Evolutionary conservation across 35 echinoderm and acorn worm genomes (phyloP).

Genomic region (Apostichopus parvimensis): DNA sequence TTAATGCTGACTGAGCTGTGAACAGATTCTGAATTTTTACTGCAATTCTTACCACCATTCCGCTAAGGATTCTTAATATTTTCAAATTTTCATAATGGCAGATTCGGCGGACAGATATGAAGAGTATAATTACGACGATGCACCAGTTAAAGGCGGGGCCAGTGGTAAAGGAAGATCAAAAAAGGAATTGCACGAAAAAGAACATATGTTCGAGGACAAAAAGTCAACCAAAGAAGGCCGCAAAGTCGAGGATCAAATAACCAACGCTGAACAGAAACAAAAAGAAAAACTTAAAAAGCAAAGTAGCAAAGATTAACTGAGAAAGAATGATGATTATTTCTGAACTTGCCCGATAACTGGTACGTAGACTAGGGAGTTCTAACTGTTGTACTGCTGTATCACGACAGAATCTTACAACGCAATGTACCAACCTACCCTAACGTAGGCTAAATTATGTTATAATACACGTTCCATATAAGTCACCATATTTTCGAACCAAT

Average conservation of each 20-base stretch:
- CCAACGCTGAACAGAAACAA: conserved; percentile 83
- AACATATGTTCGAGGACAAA: conserved; percentile 57
- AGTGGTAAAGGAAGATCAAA: conserved; percentile 77
- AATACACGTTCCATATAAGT: too few species aligned
- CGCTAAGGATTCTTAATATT: neutral
- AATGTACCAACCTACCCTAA: too few species aligned
- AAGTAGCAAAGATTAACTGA: conserved; percentile 74
- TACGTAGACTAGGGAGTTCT: neutral
- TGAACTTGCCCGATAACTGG: neutral
- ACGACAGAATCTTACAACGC: too few species aligned
- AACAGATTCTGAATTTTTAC: neutral
- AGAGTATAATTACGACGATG: conserved; percentile 90
- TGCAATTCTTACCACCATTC: too few species aligned
- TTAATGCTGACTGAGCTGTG: neutral
- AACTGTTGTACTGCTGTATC: too few species aligned
- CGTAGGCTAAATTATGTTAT: too few species aligned
- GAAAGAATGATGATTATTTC: neutral
- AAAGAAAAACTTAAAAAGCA: conserved; percentile 95
- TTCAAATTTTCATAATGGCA: conserved; percentile 13
- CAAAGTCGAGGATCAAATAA: conserved; percentile 74
- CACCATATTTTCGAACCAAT: too few species aligned
- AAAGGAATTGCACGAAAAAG: conserved; percentile 63
- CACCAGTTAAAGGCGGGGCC: conserved; percentile 63
- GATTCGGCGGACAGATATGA: conserved; percentile 72
- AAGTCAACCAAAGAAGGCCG: conserved; percentile 68